phyloP scores from a whole-genome alignment of 2,113 vertebrate species.

The Sinocyclocheilus anophthalmus region DNA sequence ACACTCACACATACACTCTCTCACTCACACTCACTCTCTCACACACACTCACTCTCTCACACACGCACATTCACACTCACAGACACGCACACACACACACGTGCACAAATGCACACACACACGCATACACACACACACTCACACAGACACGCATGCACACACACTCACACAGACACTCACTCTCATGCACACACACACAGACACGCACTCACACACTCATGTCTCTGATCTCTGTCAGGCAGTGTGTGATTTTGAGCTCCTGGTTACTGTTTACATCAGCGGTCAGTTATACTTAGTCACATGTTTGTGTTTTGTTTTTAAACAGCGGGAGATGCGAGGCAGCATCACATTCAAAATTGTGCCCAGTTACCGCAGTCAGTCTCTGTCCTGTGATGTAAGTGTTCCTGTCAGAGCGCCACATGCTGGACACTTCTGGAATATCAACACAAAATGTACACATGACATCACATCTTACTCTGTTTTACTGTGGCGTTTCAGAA shows the following conservation, averaged over 20 bases:
- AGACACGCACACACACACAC: too few species aligned
- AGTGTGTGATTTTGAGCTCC: too few species aligned
- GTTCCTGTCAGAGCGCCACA: slow-evolving; percentile 9
- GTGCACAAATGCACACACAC: neutral
- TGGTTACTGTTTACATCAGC: neutral
- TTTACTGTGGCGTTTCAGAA: slow-evolving; percentile 83
- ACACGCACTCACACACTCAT: too few species aligned
- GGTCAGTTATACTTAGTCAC: neutral
- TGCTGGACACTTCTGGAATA: neutral
- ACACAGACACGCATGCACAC: neutral
- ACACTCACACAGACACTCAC: neutral
- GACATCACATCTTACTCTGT: neutral
- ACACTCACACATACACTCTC: too few species aligned
- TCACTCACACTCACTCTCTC: too few species aligned
- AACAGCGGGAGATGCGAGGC: slow-evolving; percentile 95
- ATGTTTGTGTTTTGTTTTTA: neutral
- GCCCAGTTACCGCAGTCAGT: slow-evolving; percentile 92
- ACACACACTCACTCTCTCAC: too few species aligned
- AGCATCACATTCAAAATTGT: slow-evolving; percentile 99
- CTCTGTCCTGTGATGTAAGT: slow-evolving; percentile 94
- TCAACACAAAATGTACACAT: neutral
- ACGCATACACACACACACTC: neutral
- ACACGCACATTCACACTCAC: too few species aligned
- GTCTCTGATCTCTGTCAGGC: neutral
- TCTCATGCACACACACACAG: neutral